phyloP scores from a whole-genome alignment of 2,888 invertebrate genomes.

The Ormyrus pomaceus region DNA sequence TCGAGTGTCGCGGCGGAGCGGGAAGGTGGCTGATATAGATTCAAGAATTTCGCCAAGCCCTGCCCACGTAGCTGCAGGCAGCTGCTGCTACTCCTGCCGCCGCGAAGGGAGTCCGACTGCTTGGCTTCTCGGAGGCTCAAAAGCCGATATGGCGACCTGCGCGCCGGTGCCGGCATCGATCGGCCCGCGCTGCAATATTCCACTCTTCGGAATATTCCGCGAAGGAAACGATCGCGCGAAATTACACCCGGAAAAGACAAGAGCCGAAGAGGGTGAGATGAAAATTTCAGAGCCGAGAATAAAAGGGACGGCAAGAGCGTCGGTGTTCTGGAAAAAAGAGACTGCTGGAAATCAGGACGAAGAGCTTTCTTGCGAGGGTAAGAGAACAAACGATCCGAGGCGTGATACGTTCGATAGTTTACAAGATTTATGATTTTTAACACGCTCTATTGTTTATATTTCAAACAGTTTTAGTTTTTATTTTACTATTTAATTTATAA shows the following conservation, averaged over 20 bases:
- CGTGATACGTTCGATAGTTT: too few species aligned
- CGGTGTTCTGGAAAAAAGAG: not conserved
- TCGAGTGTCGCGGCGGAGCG: not conserved
- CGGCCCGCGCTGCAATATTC: not conserved
- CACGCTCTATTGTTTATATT: too few species aligned
- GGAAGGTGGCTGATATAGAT: not conserved
- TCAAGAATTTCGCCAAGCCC: not conserved
- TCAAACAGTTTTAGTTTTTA: too few species aligned
- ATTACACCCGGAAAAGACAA: not conserved
- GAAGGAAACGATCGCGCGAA: slow-evolving; percentile 7
- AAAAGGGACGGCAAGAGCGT: not conserved
- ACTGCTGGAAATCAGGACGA: not conserved
- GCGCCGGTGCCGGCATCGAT: not conserved
- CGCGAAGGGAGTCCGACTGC: not conserved
- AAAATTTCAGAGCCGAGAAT: not conserved
- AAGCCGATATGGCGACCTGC: too few species aligned
- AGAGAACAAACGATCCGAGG: too few species aligned
- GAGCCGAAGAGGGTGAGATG: not conserved
- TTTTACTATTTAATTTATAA: too few species aligned
- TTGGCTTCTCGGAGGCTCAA: not conserved
- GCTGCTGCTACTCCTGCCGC: too few species aligned
- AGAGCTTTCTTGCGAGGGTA: too few species aligned
- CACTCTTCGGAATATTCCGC: slow-evolving; percentile 1
- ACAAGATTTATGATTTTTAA: too few species aligned
- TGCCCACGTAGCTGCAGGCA: too few species aligned